These are phyloP conservation scores for Oryzias celebensis DNA, from an alignment of 2,113 vertebrate genomes.

Conservation along the genomic window DNA sequence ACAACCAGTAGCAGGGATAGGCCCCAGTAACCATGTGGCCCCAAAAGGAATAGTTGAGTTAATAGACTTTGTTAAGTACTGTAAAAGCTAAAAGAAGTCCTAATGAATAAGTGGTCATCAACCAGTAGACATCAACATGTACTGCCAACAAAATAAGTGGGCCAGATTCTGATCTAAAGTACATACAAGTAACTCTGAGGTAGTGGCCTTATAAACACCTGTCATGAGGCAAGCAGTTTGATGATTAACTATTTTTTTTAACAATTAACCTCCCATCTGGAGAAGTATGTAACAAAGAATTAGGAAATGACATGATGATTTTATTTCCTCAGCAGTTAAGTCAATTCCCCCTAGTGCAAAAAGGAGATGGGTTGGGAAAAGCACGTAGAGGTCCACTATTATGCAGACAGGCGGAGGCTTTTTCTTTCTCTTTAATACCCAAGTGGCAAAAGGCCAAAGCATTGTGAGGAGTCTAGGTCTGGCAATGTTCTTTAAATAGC, in stretches of 20 bases:
- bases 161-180: constrained; percentile 8
- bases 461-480: constrained; percentile 41
- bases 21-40: no score
- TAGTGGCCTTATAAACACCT: constrained; percentile 40
- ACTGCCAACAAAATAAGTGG: constrained; percentile 3
- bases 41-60: no score
- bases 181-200: constrained; percentile 24
- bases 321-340: constrained; percentile 46
- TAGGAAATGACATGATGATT: constrained; percentile 49
- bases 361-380: constrained; percentile 44
- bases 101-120: no score
- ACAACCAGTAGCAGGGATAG: no score
- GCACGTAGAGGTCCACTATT: constrained; percentile 46
- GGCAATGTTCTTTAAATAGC: constrained; percentile 26
- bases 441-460: constrained; percentile 58
- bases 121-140: not conserved
- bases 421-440: constrained; percentile 57
- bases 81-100: no score
- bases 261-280: constrained; percentile 76
- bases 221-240: constrained; percentile 47
- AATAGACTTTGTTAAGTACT: no score
- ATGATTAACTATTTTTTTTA: constrained; percentile 56
- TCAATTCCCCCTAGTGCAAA: constrained; percentile 39
- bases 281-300: constrained; percentile 43
- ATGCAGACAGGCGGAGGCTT: constrained; percentile 67